Percentiles rank a stretch among this genome's conserved stretches.
Evolutionary conservation across 64 coral and sea anemone genomes (phyloP).

Genomic region (Pocillopora verrucosa): DNA sequence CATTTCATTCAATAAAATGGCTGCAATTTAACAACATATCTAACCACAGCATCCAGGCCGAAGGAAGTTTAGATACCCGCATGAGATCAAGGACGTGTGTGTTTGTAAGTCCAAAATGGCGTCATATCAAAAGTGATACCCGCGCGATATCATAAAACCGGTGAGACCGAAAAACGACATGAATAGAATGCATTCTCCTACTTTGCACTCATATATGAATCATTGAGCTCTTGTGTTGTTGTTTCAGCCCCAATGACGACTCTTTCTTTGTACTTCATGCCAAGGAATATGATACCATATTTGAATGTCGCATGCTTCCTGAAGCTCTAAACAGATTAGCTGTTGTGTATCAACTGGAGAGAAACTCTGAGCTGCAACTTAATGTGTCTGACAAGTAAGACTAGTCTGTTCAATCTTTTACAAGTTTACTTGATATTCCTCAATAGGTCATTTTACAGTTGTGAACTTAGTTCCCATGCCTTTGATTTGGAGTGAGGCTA

Average conservation of each 20-base stretch:
- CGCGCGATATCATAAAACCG: too few species aligned
- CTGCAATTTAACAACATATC: too few species aligned
- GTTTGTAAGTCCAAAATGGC: too few species aligned
- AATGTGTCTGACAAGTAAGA: slow-evolving; percentile 27
- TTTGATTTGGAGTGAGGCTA: too few species aligned
- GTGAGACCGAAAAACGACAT: background rate
- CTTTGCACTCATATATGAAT: background rate
- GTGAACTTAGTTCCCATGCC: too few species aligned
- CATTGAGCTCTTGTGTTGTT: background rate
- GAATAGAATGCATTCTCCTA: too few species aligned
- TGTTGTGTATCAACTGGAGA: slow-evolving; percentile 38
- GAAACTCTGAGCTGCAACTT: background rate
- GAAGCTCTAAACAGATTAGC: slow-evolving; percentile 40
- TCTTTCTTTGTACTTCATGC: slow-evolving; percentile 58
- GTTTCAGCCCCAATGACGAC: slow-evolving; percentile 59
- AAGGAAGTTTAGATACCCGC: too few species aligned
- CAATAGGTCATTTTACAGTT: too few species aligned
- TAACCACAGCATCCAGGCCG: too few species aligned
- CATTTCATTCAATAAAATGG: too few species aligned
- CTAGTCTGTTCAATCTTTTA: background rate
- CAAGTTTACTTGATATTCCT: background rate
- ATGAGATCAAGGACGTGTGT: too few species aligned
- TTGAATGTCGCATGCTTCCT: slow-evolving; percentile 15
- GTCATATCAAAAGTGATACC: too few species aligned
- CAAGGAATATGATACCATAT: slow-evolving; percentile 47